Percentiles rank a stretch among this genome's conserved stretches.
Conservation (phyloP, 2,797 vertebrate species). For the Antennarius maculatus region DNA sequence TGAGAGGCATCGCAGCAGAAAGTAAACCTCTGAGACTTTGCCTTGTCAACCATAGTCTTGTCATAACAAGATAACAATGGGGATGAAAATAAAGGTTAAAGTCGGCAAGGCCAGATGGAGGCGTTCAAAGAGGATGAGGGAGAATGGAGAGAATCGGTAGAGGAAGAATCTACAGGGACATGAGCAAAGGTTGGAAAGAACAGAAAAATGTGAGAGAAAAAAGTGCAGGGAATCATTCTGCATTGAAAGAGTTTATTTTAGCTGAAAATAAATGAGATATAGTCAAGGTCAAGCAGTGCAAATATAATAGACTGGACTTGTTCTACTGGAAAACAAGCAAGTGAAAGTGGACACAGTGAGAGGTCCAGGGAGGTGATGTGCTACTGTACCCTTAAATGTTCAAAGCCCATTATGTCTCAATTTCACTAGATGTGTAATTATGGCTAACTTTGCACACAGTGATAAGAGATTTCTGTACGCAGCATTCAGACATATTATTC, state of each 20-base stretch:
- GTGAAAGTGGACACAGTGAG: slow-evolving; percentile 18
- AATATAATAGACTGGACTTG: slow-evolving; percentile 15
- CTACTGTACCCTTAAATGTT: slow-evolving; percentile 48
- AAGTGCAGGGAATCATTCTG: not conserved
- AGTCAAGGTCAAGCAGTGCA: slow-evolving; percentile 23
- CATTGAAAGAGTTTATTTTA: slow-evolving; percentile 6
- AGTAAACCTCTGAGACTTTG: slow-evolving; percentile 47
- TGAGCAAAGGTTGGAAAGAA: slow-evolving; percentile 4
- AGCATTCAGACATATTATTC: slow-evolving; percentile 49
- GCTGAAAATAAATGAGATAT: slow-evolving; percentile 14
- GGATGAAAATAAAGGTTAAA: slow-evolving; percentile 46
- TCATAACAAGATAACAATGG: slow-evolving; percentile 49
- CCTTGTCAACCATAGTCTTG: slow-evolving; percentile 40
- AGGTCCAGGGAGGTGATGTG: not conserved
- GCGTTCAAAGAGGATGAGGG: slow-evolving; percentile 34
- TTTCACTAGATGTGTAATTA: slow-evolving; percentile 77
- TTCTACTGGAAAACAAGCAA: slow-evolving; percentile 25
- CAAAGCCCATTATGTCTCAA: slow-evolving; percentile 69
- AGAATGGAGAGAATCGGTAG: slow-evolving; percentile 9
- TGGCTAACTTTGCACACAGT: slow-evolving; percentile 37
- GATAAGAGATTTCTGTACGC: slow-evolving; percentile 42
- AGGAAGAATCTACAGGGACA: slow-evolving; percentile 28
- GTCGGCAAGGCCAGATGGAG: slow-evolving; percentile 68
- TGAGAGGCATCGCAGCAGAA: slow-evolving; percentile 11
- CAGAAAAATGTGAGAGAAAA: not conserved